Conservation (phyloP, 2,888 invertebrate genomes). For the Ametastegia equiseti region DNA sequence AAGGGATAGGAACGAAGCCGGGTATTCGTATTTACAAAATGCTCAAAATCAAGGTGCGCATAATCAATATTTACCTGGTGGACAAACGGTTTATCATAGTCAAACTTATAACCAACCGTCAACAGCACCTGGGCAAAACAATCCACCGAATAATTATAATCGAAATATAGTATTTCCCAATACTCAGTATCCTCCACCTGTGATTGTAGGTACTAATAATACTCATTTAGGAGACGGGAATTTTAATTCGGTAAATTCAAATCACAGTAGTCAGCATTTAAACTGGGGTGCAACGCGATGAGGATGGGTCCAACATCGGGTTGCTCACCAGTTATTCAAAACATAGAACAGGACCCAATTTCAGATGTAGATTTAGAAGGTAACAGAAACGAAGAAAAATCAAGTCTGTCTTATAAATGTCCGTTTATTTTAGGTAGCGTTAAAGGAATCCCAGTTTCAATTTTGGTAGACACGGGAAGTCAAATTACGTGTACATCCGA, state of each 20-base stretch:
- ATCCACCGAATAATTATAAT: neutral
- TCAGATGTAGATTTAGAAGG: neutral
- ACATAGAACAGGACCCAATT: neutral
- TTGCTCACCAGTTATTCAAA: neutral
- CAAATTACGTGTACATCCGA: conserved; percentile 9
- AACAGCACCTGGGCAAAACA: neutral
- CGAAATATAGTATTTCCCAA: neutral
- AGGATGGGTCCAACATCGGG: neutral
- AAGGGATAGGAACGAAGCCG: neutral
- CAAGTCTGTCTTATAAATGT: neutral
- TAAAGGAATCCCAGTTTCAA: neutral
- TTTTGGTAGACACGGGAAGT: no score
- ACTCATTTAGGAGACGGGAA: neutral
- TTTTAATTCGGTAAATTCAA: neutral
- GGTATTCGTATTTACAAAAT: neutral
- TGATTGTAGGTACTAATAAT: neutral
- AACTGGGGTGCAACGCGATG: neutral
- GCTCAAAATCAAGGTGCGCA: neutral
- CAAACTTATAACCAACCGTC: neutral
- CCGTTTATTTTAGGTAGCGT: neutral
- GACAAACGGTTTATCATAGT: neutral
- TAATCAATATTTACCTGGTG: neutral
- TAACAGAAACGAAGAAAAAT: neutral
- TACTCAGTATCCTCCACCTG: neutral
- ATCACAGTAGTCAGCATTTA: neutral